Base-by-base conservation (phyloP, 1,140 invertebrate species). In the Monomorium pharaonis region DNA sequence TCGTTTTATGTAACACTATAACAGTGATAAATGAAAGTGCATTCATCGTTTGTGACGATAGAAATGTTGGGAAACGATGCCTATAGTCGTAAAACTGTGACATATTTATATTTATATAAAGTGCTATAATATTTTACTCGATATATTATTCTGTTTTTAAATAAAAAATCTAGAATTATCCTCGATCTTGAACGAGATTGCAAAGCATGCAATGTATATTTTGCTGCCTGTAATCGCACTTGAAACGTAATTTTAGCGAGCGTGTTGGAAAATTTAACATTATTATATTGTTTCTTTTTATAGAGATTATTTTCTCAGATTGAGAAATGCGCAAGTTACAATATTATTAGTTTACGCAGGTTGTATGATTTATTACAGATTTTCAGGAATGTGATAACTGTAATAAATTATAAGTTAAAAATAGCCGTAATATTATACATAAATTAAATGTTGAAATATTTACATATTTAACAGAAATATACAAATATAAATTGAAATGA, bases 91-190 rank as follows among this genome's bases (percentile, higher is more conserved):
- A 56, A 37, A n/a, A n/a, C 7, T 51, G 24, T n/a, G 47, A 74
- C 30, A n/a, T 74, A 54, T 37, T 30, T 12, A n/a, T 74, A 54
- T 37, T 30, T 12, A 49, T 37, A n/a, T 74, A 54, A 72, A 72
- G 9, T 18, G 12, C 16, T 27, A 18, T 72, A n/a, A 70, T 70
- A 72, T 33, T 18, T 72, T 4, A 21, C 27, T 74, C 30, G n/a
- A 56, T 74, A 56, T 74, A 74, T 74, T 74, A 54, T 74, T n/a
- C 49, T 14, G 18, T 74, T 74, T 49, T 74, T 56, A 74, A 74
- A 72, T 72, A 72, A 49, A 47, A 10, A 72, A 33, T n/a, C 47
- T 74, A 12, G 12, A 74, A 74, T 74, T 54, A 56, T 14, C 7
- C n/a, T 56, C 51, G 72, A 56, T 42, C 51, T 24, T 18, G 49